Conservation (phyloP, 2,113 vertebrate species). For the Gadus macrocephalus region DNA sequence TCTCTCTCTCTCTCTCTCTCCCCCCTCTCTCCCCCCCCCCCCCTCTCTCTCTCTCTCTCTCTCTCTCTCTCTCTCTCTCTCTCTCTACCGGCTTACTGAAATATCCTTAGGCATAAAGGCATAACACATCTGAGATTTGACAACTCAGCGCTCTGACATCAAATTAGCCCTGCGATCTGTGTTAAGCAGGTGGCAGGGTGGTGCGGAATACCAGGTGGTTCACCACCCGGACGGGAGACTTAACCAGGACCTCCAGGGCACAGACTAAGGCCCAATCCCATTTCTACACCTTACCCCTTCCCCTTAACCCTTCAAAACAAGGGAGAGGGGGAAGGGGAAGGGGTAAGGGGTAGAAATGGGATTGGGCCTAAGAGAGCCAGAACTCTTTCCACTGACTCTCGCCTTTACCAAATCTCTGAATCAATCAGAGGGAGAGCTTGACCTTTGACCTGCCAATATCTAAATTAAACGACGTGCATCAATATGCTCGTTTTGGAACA, state of each 20-base stretch:
- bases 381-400: constrained; percentile 34
- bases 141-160: not conserved
- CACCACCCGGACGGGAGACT: constrained; percentile 18
- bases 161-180: not conserved
- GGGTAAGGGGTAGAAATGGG: too few relatives aligned
- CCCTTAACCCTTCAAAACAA: too few relatives aligned
- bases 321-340: too few relatives aligned
- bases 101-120: not conserved
- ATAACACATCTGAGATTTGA: not conserved
- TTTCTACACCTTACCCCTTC: too few relatives aligned
- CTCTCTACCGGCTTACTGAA: not conserved
- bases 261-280: not conserved
- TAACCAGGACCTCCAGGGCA: not conserved
- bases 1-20: not conserved
- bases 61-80: too few relatives aligned
- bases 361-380: not conserved
- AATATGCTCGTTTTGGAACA: not conserved
- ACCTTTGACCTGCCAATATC: constrained; percentile 40
- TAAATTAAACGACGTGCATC: constrained; percentile 4
- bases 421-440: constrained; percentile 25
- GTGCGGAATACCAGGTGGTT: constrained; percentile 1
- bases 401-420: not conserved
- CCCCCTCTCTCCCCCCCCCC: too few relatives aligned
- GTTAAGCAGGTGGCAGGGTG: not conserved
- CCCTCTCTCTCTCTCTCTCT: not conserved